These are phyloP conservation scores for Epizoanthus illoricatus DNA, from an alignment of 92 coral and sea anemone genomes.

Conservation along the genomic window DNA sequence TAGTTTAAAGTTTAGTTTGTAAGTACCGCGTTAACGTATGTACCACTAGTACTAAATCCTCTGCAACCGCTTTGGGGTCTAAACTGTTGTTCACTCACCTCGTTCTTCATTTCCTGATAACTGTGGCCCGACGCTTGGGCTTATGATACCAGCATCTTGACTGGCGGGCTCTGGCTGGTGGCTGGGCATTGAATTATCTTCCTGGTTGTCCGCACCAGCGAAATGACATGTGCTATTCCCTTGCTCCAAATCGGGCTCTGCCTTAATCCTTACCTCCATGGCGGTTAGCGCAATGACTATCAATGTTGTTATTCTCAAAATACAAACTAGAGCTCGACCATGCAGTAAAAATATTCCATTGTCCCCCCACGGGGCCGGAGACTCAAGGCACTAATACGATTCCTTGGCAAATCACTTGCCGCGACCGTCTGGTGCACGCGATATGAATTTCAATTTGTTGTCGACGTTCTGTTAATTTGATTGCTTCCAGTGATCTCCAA, in stretches of 20 bases:
- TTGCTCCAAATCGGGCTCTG: constrained; percentile 11
- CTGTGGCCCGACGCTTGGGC: not conserved
- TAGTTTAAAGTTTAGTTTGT: not conserved
- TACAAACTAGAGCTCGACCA: not conserved
- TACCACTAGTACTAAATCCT: not conserved
- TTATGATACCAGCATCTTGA: constrained; percentile 15
- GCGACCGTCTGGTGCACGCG: constrained; percentile 40
- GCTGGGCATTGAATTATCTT: not conserved
- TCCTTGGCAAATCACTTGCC: constrained; percentile 50
- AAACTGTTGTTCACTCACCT: constrained; percentile 4
- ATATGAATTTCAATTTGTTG: constrained; percentile 3
- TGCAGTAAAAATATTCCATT: constrained; percentile 40
- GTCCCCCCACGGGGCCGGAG: constrained; percentile 29
- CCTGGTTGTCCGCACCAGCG: constrained; percentile 32
- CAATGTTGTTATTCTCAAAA: not conserved
- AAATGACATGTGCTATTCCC: constrained; percentile 19
- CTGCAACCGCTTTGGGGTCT: constrained; percentile 13
- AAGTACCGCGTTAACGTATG: not conserved
- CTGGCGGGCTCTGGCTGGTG: constrained; percentile 6
- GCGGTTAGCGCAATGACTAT: not conserved
- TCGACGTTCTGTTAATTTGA: not conserved
- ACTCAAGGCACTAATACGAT: constrained; percentile 42
- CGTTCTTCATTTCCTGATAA: not conserved
- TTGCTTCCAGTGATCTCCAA: not conserved
- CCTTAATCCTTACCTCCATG: constrained; percentile 24